Evolutionary conservation across 1,140 invertebrate species (phyloP).

Genomic region (Panagrolaimus sp.): DNA sequence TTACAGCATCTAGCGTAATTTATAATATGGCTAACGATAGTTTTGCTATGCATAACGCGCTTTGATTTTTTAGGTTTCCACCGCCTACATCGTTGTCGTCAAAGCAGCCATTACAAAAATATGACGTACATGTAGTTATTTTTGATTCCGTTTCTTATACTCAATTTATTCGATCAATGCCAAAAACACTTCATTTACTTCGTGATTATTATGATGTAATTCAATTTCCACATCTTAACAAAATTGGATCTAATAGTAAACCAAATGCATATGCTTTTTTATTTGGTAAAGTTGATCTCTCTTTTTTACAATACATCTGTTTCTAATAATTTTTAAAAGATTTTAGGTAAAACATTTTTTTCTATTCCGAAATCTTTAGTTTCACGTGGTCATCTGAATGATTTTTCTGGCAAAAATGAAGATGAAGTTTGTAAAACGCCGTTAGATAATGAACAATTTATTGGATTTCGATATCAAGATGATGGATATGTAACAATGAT

Average conservation of each 20-base stretch:
- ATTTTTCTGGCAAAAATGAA: not conserved
- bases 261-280: not conserved
- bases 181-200: not conserved
- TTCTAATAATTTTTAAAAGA: not conserved
- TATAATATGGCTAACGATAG: no score
- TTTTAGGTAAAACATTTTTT: not conserved
- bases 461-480: not conserved
- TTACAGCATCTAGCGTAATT: no score
- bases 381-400: not conserved
- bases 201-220: not conserved
- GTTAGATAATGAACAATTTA: not conserved
- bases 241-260: not conserved
- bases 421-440: not conserved
- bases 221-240: slow-evolving; percentile 11
- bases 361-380: not conserved
- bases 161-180: slow-evolving; percentile 9
- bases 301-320: not conserved
- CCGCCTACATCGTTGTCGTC: no score
- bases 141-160: slow-evolving; percentile 12
- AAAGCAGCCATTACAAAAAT: no score
- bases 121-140: slow-evolving; percentile 5
- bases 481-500: slow-evolving; percentile 1
- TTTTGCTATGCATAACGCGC: no score
- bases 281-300: slow-evolving; percentile 6
- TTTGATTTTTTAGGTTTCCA: not conserved